Conservation (phyloP, 1,140 invertebrate genomes). For the Dinoponera quadriceps region DNA sequence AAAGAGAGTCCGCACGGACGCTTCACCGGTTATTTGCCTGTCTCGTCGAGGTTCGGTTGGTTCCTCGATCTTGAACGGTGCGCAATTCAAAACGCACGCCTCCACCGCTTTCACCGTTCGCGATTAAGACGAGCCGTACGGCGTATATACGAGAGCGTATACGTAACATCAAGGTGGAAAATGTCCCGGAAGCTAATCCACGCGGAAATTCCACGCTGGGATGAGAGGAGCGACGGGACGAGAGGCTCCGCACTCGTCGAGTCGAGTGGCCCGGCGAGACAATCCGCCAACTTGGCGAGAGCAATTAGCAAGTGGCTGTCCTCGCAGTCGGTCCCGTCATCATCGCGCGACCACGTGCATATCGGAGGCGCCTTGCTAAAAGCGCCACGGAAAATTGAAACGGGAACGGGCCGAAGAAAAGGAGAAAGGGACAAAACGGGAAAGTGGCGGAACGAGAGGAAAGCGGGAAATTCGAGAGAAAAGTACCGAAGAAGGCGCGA, state of each 20-base stretch:
- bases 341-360: not conserved
- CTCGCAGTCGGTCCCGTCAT: not conserved
- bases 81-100: not conserved
- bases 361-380: not conserved
- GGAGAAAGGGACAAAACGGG: not conserved
- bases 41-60: not conserved
- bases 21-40: not conserved
- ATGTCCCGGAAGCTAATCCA: slow-evolving; percentile 7
- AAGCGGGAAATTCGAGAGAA: too few relatives aligned
- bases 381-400: not conserved
- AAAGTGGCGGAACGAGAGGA: not conserved
- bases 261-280: slow-evolving; percentile 19
- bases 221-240: not conserved
- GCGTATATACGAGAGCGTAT: not conserved
- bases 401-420: not conserved
- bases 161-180: not conserved
- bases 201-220: not conserved
- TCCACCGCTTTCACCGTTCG: not conserved
- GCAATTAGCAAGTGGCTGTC: slow-evolving; percentile 44
- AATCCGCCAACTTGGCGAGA: slow-evolving; percentile 25
- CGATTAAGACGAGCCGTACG: not conserved
- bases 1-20: not conserved
- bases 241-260: not conserved
- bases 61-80: slow-evolving; percentile 35
- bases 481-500: too few relatives aligned